Evolutionary conservation across 2,797 vertebrate species (phyloP).

Genomic region (Chanos chanos): DNA sequence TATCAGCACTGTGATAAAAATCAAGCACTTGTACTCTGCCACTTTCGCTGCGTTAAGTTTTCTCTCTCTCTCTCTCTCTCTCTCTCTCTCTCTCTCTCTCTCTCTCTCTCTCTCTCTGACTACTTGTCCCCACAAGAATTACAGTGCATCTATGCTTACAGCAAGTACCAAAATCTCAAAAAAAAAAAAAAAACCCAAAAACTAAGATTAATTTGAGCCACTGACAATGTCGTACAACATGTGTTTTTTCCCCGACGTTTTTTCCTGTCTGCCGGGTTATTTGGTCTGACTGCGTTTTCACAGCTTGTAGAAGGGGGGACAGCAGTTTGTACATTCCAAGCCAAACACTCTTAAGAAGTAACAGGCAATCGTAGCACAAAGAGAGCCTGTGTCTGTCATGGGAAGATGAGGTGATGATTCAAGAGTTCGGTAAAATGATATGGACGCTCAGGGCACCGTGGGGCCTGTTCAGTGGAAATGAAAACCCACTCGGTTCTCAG

Average conservation of each 20-base stretch:
- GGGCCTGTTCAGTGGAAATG: constrained; percentile 45
- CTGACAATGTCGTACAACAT: too few relatives aligned
- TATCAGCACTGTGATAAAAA: constrained; percentile 40
- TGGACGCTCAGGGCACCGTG: constrained; percentile 45
- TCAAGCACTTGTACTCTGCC: constrained; percentile 41
- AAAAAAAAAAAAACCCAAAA: not conserved
- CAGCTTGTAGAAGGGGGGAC: constrained; percentile 16
- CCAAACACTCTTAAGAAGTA: constrained; percentile 48
- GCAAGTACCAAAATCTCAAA: not conserved
- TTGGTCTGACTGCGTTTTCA: constrained; percentile 26
- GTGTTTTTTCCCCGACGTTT: not conserved
- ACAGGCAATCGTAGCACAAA: constrained; percentile 48
- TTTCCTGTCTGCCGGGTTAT: constrained; percentile 26
- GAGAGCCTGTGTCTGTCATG: constrained; percentile 48
- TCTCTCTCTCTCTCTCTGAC: too few relatives aligned
- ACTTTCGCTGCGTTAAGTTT: constrained; percentile 48
- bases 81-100: constrained; percentile 41
- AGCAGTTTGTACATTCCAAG: constrained; percentile 35
- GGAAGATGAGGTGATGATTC: constrained; percentile 58
- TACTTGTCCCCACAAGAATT: too few relatives aligned
- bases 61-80: constrained; percentile 48
- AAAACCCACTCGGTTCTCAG: constrained; percentile 37
- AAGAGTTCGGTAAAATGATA: constrained; percentile 46
- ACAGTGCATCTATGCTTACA: not conserved
- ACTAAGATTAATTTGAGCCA: not conserved